Percentiles rank a stretch among this genome's conserved stretches.
Evolutionary conservation across 2,113 vertebrate species (phyloP).

Genomic region (Cyanocitta stelleri): DNA sequence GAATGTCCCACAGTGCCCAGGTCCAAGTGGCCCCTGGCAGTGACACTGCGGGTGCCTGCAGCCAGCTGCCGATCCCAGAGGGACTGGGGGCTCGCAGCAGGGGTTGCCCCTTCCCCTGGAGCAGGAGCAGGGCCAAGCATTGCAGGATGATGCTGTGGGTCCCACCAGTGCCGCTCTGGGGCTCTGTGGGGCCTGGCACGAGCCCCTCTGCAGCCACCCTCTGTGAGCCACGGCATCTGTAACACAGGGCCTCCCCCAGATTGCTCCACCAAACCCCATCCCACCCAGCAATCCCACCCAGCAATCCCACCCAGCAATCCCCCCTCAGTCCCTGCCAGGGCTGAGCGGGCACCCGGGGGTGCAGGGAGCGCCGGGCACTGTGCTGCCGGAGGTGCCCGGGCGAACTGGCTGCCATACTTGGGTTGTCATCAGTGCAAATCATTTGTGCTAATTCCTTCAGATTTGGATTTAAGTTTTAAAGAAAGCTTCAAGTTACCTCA

Average conservation of each 20-base stretch:
- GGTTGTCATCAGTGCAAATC: background rate
- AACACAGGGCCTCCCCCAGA: accelerated
- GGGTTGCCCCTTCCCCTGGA: too few species aligned
- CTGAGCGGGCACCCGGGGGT: accelerated
- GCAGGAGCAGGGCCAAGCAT: accelerated
- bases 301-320: background rate
- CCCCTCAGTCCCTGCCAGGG: too few species aligned
- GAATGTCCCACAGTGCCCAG: accelerated
- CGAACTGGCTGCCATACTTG: background rate
- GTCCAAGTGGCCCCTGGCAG: background rate
- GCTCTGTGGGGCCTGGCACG: accelerated
- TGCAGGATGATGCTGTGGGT: background rate
- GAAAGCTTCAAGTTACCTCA: slow-evolving; percentile 62
- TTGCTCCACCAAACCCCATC: background rate
- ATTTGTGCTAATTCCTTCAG: background rate
- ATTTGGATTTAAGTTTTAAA: slow-evolving; percentile 61
- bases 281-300: background rate
- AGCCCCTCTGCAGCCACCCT: background rate
- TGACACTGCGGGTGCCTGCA: accelerated
- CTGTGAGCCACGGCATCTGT: accelerated
- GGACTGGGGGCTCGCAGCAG: background rate
- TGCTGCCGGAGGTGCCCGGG: accelerated
- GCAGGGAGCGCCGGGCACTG: accelerated
- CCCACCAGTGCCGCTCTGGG: accelerated
- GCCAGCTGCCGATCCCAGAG: background rate